Evolutionary conservation across 2,888 invertebrate genomes (phyloP).

Genomic region (Nysson spinosus): DNA sequence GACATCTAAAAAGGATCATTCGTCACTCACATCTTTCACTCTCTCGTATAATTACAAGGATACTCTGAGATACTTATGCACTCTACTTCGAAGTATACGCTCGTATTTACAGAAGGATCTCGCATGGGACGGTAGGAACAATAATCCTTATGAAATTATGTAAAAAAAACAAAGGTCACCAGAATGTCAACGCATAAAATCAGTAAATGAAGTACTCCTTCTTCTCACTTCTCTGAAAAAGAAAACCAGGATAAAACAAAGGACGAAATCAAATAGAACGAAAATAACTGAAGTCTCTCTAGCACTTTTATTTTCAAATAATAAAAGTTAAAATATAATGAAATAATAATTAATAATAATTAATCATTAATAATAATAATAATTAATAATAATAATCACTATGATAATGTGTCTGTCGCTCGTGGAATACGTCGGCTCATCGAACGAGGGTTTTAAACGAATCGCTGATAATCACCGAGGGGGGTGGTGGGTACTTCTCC

Average conservation of each 20-base stretch:
- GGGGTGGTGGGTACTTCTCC: conserved; percentile 17
- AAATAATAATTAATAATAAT: conserved; percentile 67
- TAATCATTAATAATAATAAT: conserved; percentile 59
- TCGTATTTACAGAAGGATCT: conserved; percentile 43
- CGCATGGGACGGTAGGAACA: conserved; percentile 55
- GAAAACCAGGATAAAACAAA: background rate
- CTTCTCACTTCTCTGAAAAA: background rate
- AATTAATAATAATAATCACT: conserved; percentile 62
- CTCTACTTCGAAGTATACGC: conserved; percentile 12
- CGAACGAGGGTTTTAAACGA: conserved; percentile 41
- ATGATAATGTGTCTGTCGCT: conserved; percentile 45
- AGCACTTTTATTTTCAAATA: conserved; percentile 75
- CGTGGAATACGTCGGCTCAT: conserved; percentile 37
- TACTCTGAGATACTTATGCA: background rate
- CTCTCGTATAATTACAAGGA: background rate
- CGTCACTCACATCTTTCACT: background rate
- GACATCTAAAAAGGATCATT: too few species aligned
- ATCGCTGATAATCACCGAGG: conserved; percentile 50
- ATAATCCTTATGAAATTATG: conserved; percentile 14
- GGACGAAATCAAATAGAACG: conserved; percentile 48
- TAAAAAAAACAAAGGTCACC: background rate
- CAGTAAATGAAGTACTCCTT: background rate
- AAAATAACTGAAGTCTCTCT: conserved; percentile 70
- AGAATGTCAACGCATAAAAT: background rate
- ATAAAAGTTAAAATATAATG: conserved; percentile 75